Evolutionary conservation across 1,140 invertebrate genomes (phyloP).

Genomic region (Cherax quadricarinatus): DNA sequence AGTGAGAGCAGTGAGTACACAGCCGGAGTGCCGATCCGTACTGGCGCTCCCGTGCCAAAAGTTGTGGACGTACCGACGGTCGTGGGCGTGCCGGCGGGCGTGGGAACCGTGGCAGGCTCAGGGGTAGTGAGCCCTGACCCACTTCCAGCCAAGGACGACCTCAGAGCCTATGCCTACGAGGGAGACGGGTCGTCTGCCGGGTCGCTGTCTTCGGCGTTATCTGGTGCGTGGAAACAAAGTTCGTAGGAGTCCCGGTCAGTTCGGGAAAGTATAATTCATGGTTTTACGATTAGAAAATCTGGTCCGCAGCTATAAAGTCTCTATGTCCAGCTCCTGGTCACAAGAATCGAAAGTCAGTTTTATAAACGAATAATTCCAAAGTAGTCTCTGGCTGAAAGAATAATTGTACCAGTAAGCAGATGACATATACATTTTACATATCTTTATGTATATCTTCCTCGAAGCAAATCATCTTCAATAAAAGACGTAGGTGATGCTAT

Average conservation of each 20-base stretch:
- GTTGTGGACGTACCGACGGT: background rate
- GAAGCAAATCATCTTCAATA: too few relatives aligned
- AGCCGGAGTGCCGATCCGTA: background rate
- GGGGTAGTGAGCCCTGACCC: background rate
- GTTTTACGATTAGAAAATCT: background rate
- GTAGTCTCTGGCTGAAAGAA: too few relatives aligned
- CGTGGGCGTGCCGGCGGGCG: background rate
- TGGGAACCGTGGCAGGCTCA: background rate
- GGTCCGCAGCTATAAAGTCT: background rate
- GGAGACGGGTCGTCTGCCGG: slow-evolving; percentile 32
- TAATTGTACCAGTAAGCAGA: too few relatives aligned
- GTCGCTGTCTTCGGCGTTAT: slow-evolving; percentile 13
- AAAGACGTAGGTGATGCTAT: too few relatives aligned
- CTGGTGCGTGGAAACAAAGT: background rate
- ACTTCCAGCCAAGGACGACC: slow-evolving; percentile 24
- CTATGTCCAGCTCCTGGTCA: too few relatives aligned
- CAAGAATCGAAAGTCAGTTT: too few relatives aligned
- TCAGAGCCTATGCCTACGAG: slow-evolving; percentile 32
- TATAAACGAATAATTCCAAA: too few relatives aligned
- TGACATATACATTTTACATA: too few relatives aligned
- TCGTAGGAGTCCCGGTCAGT: background rate
- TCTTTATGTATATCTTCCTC: too few relatives aligned
- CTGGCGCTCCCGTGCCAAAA: background rate
- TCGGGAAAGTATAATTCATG: background rate
- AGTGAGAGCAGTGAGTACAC: background rate